Conservation (phyloP, 1,140 invertebrate species). For the Leptinotarsa undecemlineata region DNA sequence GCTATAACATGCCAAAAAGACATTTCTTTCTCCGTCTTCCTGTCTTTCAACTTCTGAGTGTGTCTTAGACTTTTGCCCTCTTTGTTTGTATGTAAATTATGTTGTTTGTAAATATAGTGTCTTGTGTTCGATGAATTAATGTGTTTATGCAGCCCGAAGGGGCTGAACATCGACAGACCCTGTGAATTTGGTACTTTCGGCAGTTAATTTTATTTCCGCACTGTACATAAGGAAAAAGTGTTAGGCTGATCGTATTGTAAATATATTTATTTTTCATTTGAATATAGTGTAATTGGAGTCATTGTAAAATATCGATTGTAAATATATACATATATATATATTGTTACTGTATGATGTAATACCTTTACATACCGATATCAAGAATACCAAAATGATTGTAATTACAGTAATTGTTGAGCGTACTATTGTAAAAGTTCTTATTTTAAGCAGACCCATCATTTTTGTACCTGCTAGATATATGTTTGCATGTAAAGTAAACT, state of each 20-base stretch:
- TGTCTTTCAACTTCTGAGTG: neutral
- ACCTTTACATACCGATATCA: neutral
- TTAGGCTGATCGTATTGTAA: neutral
- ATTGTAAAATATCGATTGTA: slow-evolving; percentile 2
- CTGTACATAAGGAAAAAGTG: neutral
- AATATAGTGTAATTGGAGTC: neutral
- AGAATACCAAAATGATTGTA: slow-evolving; percentile 10
- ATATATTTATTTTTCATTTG: neutral
- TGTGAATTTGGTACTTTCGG: neutral
- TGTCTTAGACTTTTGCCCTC: neutral
- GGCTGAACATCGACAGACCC: neutral
- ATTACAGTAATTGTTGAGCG: slow-evolving; percentile 10
- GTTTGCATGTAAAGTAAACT: slow-evolving; percentile 21
- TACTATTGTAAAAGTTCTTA: slow-evolving; percentile 8
- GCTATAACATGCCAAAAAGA: too few relatives aligned
- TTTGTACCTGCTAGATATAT: slow-evolving; percentile 22
- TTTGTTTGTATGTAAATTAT: slow-evolving; percentile 1
- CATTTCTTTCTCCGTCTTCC: too few relatives aligned
- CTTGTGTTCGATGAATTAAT: neutral
- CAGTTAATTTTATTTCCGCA: slow-evolving; percentile 1
- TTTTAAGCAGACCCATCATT: slow-evolving; percentile 16
- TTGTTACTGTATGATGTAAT: neutral
- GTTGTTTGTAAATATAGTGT: slow-evolving; percentile 1
- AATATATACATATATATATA: slow-evolving; percentile 7
- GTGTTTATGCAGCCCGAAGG: neutral